A percentile compares a stretch with the other conserved stretches of the same genome.
Conservation (phyloP, 2,888 invertebrate genomes). For the Chironomus riparius region DNA sequence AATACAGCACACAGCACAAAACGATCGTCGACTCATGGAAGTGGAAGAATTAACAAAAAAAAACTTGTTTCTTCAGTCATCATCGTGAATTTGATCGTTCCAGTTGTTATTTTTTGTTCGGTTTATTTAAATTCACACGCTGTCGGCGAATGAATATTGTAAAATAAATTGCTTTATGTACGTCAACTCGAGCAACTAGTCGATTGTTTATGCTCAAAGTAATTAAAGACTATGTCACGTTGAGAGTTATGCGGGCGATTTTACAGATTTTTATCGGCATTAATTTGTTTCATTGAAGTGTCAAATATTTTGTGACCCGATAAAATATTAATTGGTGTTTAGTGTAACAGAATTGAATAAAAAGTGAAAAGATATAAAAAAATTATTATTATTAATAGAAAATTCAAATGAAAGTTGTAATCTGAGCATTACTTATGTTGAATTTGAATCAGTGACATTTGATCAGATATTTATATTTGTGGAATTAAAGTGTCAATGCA, state of each 20-base stretch:
- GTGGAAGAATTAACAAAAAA: not conserved
- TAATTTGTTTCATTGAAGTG: constrained; percentile 19
- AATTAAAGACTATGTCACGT: not conserved
- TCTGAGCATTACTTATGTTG: no score
- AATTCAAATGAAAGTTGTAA: no score
- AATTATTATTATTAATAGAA: no score
- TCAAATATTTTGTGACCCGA: constrained; percentile 11
- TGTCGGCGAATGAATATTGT: not conserved
- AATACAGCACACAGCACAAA: not conserved
- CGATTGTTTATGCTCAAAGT: constrained; percentile 4
- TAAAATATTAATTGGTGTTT: not conserved
- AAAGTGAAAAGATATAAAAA: not conserved
- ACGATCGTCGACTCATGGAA: not conserved
- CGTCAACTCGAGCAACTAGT: not conserved
- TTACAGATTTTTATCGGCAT: constrained; percentile 10
- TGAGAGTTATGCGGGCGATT: not conserved
- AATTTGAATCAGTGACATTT: no score
- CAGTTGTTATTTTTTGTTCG: not conserved
- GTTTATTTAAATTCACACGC: not conserved
- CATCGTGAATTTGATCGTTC: constrained; percentile 5
- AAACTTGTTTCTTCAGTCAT: not conserved
- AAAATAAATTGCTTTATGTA: not conserved
- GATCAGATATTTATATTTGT: no score
- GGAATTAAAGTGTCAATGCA: no score
- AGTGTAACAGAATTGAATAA: not conserved